Evolutionary conservation across 2,113 vertebrate genomes (phyloP), one percentile per base, ranked within the genome.

Genomic region (Platichthys stellatus): DNA sequence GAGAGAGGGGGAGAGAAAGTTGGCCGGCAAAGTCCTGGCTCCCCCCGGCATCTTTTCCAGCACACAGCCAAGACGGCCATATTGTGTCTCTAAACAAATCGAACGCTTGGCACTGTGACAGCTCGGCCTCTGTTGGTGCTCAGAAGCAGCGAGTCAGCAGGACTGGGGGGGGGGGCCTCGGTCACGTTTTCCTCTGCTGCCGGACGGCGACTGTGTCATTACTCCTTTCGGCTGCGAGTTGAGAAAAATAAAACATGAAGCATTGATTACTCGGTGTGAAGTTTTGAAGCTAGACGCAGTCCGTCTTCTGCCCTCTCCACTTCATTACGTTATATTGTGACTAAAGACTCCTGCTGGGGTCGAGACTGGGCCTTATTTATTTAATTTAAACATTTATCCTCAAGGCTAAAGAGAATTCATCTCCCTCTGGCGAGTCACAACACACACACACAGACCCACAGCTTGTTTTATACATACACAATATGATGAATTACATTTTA

Each of bases 1-100:
- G 5, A 31, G 28, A 31, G 28, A 7, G 28, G 6, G 47, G 5
- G 47, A 86, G 82, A 87, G 76, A 86, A 88, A 90, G 86, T 86
- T 83, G 80, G 86, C 86, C 87, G 89, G 86, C 87, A 74, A 78
- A 78, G 66, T 64, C 47, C n/a, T 6, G n/a, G 62, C 82, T 87
- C 90, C 31, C 90, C 87, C 86, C 84, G 47, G 83, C 13, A 64
- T 88, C 87, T 88, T 65, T 74, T 86, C 62, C 81, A 89, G 90
- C 76, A 58, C 74, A 70, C 87, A 78, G 93, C 90, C 92, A 93
- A 90, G 84, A 86, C 62, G 89, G 87, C 89, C 92, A 93, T 89
- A 90, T 90, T 93, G 92, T 88, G 88, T 87, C 85, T 90, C 88
- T 86, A 89, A 93, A 92, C 88, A 89, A 93, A 90, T 93, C 77